Evolutionary conservation across 2,797 vertebrate species (phyloP).

Genomic region (Melanotaenia nigrans): DNA sequence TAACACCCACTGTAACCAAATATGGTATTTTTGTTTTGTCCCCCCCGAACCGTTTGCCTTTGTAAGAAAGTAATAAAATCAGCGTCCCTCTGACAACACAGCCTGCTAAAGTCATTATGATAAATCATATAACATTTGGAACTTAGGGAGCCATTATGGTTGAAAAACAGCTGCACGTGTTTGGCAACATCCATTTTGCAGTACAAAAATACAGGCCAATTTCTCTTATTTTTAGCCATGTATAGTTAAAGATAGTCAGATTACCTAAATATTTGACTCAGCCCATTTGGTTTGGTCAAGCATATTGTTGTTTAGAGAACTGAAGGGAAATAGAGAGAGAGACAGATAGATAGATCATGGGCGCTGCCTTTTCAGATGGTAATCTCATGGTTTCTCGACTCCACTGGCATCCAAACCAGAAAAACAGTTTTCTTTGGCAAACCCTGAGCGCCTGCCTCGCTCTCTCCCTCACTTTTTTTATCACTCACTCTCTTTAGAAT

Average conservation of each 20-base stretch:
- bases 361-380: slow-evolving; percentile 75
- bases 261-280: slow-evolving; percentile 48
- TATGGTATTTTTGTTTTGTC: background rate
- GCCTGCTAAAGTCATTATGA: slow-evolving; percentile 16
- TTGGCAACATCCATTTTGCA: slow-evolving; percentile 36
- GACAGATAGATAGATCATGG: slow-evolving; percentile 32
- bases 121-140: slow-evolving; percentile 21
- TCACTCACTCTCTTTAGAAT: slow-evolving; percentile 57
- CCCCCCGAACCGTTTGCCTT: background rate
- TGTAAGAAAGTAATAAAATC: background rate
- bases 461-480: slow-evolving; percentile 38
- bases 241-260: slow-evolving; percentile 58
- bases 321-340: slow-evolving; percentile 19
- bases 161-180: slow-evolving; percentile 42
- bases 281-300: slow-evolving; percentile 44
- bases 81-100: slow-evolving; percentile 8
- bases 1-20: slow-evolving; percentile 6
- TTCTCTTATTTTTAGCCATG: slow-evolving; percentile 63
- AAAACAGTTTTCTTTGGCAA: slow-evolving; percentile 80
- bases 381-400: slow-evolving; percentile 77
- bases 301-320: slow-evolving; percentile 28
- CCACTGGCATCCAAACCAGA: slow-evolving; percentile 68
- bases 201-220: slow-evolving; percentile 35
- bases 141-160: slow-evolving; percentile 25
- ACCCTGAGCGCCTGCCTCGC: slow-evolving; percentile 43